Evolutionary conservation across 2,113 vertebrate genomes (phyloP).

Genomic region (Podiceps cristatus): DNA sequence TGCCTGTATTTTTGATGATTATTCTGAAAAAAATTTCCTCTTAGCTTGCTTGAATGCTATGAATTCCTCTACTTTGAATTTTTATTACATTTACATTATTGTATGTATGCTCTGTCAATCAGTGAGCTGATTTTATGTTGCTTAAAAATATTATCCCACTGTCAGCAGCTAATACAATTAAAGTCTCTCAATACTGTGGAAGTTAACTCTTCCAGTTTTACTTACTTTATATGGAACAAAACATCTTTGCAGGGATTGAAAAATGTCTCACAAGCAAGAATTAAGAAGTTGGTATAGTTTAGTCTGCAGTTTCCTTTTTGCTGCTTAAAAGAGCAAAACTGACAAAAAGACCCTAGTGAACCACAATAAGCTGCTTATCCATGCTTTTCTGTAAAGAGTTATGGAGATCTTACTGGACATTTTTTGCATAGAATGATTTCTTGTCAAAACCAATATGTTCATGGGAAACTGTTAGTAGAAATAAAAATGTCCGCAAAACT

Average conservation of each 20-base stretch:
- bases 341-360: not conserved
- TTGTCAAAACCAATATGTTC: not conserved
- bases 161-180: not conserved
- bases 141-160: not conserved
- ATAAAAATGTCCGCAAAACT: not conserved
- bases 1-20: not conserved
- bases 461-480: not conserved
- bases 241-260: not conserved
- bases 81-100: not conserved
- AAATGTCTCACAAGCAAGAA: conserved; percentile 5
- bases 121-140: not conserved
- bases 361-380: conserved; percentile 8
- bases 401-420: not conserved
- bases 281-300: not conserved
- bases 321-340: not conserved
- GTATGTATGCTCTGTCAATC: not conserved
- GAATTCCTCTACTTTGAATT: not conserved
- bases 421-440: not conserved
- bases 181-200: not conserved
- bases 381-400: not conserved
- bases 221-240: not conserved
- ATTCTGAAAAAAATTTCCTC: not conserved
- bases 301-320: not conserved
- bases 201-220: not conserved
- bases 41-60: not conserved